These are phyloP conservation scores for Indicator maculatus DNA, from an alignment of 2,113 vertebrate species.

Conservation along the genomic window DNA sequence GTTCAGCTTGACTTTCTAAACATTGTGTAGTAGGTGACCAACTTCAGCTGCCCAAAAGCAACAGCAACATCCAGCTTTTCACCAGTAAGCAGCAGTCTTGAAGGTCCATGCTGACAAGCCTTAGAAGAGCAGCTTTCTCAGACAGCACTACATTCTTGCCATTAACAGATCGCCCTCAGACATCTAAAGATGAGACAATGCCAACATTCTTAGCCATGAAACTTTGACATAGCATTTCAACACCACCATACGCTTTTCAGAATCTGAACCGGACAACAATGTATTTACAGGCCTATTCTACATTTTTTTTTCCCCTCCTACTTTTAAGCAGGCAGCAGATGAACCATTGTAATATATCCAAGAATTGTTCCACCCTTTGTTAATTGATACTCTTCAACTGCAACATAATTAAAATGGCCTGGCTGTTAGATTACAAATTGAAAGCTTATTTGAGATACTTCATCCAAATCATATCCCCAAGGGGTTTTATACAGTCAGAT, in stretches of 20 bases:
- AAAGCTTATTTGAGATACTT: neutral
- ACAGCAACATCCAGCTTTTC: neutral
- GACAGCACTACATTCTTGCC: rapidly evolving
- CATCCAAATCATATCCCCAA: neutral
- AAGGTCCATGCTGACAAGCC: rapidly evolving
- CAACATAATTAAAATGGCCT: neutral
- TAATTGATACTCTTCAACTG: neutral
- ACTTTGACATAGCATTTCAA: neutral
- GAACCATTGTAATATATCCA: neutral
- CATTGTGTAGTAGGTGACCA: neutral
- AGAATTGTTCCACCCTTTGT: neutral
- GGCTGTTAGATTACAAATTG: neutral
- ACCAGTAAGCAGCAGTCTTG: neutral
- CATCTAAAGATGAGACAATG: neutral
- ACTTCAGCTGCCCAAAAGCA: neutral
- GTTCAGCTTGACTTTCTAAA: neutral
- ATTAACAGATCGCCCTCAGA: neutral
- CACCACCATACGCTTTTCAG: neutral
- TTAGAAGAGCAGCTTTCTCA: neutral
- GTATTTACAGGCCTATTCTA: neutral
- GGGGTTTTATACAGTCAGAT: neutral
- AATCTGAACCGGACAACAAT: neutral
- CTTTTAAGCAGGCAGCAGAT: neutral
- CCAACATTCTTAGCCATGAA: neutral
- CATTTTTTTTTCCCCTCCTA: no score